Evolutionary conservation across 2,113 vertebrate genomes (phyloP).

Genomic region (Clupea harengus): DNA sequence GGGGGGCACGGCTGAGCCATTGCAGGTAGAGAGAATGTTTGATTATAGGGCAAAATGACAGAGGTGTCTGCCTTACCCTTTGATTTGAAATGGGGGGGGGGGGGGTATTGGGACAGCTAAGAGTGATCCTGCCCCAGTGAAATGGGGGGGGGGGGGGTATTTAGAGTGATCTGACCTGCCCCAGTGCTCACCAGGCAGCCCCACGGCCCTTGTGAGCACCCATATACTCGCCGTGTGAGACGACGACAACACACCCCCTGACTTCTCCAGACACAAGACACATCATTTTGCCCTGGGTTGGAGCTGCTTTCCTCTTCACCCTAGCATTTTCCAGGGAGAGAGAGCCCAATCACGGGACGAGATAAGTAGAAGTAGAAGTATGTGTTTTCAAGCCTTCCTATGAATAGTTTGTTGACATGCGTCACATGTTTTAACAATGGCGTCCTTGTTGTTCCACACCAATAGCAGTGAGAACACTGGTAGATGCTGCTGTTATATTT

Average conservation of each 20-base stretch:
- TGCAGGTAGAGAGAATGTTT: slow-evolving; percentile 62
- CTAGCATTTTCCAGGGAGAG: background rate
- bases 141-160: background rate
- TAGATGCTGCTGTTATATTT: background rate
- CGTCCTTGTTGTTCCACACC: background rate
- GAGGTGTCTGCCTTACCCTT: slow-evolving; percentile 63
- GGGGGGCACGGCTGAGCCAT: slow-evolving; percentile 53
- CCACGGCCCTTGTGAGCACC: background rate
- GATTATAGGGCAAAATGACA: slow-evolving; percentile 69
- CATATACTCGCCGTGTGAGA: background rate
- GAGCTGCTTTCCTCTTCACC: background rate
- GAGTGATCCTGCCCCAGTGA: background rate
- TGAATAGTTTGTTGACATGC: background rate
- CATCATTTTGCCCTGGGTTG: background rate
- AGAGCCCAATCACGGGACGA: background rate
- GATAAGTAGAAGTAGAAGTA: background rate
- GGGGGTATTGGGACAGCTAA: background rate
- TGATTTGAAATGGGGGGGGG: slow-evolving; percentile 50
- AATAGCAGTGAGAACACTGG: background rate
- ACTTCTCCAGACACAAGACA: too few species aligned
- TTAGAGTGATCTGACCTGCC: background rate
- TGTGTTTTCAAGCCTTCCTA: background rate
- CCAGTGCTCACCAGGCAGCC: background rate
- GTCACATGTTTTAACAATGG: background rate
- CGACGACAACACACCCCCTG: background rate